Evolutionary conservation across 2,888 invertebrate genomes (phyloP).

Genomic region (Lepidonotus clava): DNA sequence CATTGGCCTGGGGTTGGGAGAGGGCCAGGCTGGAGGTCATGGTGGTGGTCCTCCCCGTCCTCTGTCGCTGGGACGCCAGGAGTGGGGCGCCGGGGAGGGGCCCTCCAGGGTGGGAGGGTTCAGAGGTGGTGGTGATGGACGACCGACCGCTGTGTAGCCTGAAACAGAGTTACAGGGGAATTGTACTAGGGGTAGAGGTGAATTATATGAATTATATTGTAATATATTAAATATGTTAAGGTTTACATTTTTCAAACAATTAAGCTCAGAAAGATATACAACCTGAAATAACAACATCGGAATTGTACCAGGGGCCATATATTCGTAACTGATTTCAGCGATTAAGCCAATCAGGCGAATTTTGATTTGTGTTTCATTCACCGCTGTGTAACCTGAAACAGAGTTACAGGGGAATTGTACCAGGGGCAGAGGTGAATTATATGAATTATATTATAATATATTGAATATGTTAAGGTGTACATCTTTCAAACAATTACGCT

Average conservation of each 20-base stretch:
- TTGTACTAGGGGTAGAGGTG: not conserved
- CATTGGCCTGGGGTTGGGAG: not conserved
- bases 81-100: not conserved
- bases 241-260: not conserved
- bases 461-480: too few relatives aligned
- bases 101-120: not conserved
- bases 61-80: not conserved
- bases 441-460: too few relatives aligned
- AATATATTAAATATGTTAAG: too few relatives aligned
- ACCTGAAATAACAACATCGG: not conserved
- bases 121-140: not conserved
- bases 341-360: too few relatives aligned
- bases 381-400: slow-evolving; percentile 14
- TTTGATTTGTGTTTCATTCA: too few relatives aligned
- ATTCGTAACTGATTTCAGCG: not conserved
- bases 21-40: not conserved
- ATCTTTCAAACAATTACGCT: not conserved
- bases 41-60: not conserved
- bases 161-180: not conserved
- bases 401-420: not conserved
- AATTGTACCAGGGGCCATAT: not conserved
- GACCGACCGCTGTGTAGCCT: slow-evolving; percentile 22
- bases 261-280: not conserved
- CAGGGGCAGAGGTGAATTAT: not conserved
- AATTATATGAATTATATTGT: too few relatives aligned